Evolutionary conservation across 2,113 vertebrate species (phyloP), one percentile per base, ranked within the genome.

Genomic region (Notothenia rossii): DNA sequence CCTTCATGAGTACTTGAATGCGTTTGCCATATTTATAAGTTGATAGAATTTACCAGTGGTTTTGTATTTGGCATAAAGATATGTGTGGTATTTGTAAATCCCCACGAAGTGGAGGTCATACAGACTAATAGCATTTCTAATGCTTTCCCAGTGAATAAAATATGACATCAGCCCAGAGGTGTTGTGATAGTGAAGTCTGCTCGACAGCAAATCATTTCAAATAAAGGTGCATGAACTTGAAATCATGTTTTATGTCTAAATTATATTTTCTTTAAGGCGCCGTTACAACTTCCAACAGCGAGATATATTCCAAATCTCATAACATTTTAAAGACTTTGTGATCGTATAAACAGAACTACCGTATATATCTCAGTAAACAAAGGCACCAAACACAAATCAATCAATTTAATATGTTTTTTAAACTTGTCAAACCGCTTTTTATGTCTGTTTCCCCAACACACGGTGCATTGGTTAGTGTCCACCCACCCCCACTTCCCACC

Each of bases 1-100:
- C 85, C 84, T 90, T 94, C 89, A 81, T 89, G 91, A 93, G 94
- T 91, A 83, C 89, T 88, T 90, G 81, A 93, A 89, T 90, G 89
- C 84, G 79, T 91, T 90, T 90, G 77, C 88, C 80, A 80, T 93
- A 87, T 95, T 91, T 93, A 92, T 93, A 91, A 92, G 92, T 94
- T 91, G 93, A 92, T 94, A 93, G 92, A 93, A 95, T 95, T 94
- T 93, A 92, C 86, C 88, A 82, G 75, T 84, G 89, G 84, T 86
- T 92, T 93, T 93, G 88, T 83, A 90, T 89, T 88, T 81, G 81
- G 86, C 85, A 84, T 88, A 80, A 86, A 94, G 88, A 89, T 90
- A 77, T 87, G 87, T 86, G 85, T 77, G 83, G 74, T 87, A 86
- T 94, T 93, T 94, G 90, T 88, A 93, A 94, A 92, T 87, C 90